Evolutionary conservation across 2,888 invertebrate species (phyloP), one percentile per base, ranked within the genome.

Genomic region (Crocallis elinguaria): DNA sequence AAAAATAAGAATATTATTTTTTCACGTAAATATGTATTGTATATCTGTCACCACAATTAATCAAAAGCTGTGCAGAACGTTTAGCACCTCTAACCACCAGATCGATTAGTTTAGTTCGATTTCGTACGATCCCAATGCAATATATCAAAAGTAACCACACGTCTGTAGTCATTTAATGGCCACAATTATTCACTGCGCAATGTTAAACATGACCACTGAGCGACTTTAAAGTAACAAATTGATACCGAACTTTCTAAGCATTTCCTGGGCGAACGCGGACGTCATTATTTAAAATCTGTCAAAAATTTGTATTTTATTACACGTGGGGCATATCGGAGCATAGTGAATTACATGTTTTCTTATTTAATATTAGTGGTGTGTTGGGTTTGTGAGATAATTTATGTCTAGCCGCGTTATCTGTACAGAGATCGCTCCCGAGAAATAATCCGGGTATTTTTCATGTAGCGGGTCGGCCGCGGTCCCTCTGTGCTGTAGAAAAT

Each of bases 371-470:
- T 83, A 89, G 89, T 84, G 79, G 87, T 83, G 82, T 82, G 84
- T 85, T 85, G 81, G 86, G 84, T 86, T 86, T 86, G 87, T 87
- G 69, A 65, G 77, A 86, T 91, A 89, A 91, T 90, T 91, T 91
- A 91, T 91, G 84, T 85, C 82, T 80, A 82, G 78, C 71, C 69
- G 73, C 67, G 78, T 88, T 91, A 91, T 91, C 91, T 84, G 74
- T 71, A 53, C 75, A 72, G 74, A 66, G 86, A 91, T 91, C 91
- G 89, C 84, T 84, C 86, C 86, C 77, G 78, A 75, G 85, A 79
- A 85, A 86, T 90, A 91, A 91, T 90, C 91, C 88, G 83, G 81
- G 81, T 87, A 91, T 91, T 91, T 91, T 91, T 91, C 90, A 91
- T 86, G 73, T 67, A 73, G 78, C 81, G 76, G 72, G 60, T 61